phyloP scores from a whole-genome alignment of 2,888 invertebrate genomes.

The Ellobium chinense region DNA sequence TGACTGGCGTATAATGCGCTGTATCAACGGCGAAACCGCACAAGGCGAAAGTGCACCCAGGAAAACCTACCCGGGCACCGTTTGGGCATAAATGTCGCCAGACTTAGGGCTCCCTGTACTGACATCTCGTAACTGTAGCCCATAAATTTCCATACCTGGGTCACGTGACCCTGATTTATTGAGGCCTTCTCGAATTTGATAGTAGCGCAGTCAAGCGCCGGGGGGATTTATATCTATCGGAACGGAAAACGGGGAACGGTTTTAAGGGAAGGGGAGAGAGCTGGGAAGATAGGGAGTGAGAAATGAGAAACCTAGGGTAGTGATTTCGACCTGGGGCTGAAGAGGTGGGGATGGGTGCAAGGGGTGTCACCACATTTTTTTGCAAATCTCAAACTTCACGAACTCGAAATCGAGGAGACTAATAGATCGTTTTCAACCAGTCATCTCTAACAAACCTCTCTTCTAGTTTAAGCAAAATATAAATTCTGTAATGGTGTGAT shows the following conservation, averaged over 20 bases:
- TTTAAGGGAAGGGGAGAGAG: neutral
- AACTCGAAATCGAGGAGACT: too few relatives aligned
- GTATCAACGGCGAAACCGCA: too few relatives aligned
- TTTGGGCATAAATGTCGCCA: neutral
- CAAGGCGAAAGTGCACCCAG: too few relatives aligned
- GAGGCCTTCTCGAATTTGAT: slow-evolving; percentile 1
- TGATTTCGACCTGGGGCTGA: too few relatives aligned
- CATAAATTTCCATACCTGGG: slow-evolving; percentile 16
- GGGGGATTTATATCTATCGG: neutral
- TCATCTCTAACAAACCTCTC: too few relatives aligned
- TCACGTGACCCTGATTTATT: slow-evolving; percentile 24
- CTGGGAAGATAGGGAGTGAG: too few relatives aligned
- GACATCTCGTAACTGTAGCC: neutral
- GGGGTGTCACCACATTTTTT: too few relatives aligned
- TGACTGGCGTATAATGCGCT: neutral
- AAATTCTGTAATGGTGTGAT: too few relatives aligned
- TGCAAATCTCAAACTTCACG: too few relatives aligned
- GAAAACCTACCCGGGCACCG: neutral
- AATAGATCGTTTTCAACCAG: too few relatives aligned
- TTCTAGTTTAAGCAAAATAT: too few relatives aligned
- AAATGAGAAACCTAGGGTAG: too few relatives aligned
- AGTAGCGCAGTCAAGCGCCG: neutral
- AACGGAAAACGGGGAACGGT: neutral
- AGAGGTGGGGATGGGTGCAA: neutral
- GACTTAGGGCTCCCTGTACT: neutral